phyloP scores from a whole-genome alignment of 1,140 invertebrate genomes.

The Caenorhabditis brenneri region DNA sequence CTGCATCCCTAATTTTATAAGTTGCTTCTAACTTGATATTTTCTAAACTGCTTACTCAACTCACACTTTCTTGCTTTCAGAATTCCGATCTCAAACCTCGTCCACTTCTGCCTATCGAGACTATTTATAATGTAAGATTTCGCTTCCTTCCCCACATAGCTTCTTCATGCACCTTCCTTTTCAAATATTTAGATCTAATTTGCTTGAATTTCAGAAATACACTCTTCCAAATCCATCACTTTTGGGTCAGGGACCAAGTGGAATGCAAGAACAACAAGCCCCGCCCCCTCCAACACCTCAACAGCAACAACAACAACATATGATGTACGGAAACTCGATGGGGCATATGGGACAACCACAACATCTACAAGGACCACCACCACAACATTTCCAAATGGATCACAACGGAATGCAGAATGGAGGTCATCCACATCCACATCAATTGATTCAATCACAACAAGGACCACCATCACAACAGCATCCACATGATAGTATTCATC shows the following conservation, averaged over 20 bases:
- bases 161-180: not conserved
- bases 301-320: slow-evolving; percentile 14
- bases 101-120: slow-evolving; percentile 25
- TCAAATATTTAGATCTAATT: not conserved
- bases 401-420: slow-evolving; percentile 34
- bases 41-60: too few relatives aligned
- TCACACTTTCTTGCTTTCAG: slow-evolving; percentile 23
- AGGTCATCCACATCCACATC: slow-evolving; percentile 5
- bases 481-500: slow-evolving; percentile 17
- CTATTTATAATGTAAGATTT: slow-evolving; percentile 34
- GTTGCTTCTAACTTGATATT: not conserved
- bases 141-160: not conserved
- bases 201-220: slow-evolving; percentile 8
- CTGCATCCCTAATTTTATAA: too few relatives aligned
- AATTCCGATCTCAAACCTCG: slow-evolving; percentile 16
- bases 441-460: not conserved
- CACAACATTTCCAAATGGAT: slow-evolving; percentile 31
- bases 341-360: slow-evolving; percentile 16
- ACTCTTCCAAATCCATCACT: not conserved
- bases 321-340: slow-evolving; percentile 35
- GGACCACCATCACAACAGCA: not conserved
- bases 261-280: slow-evolving; percentile 34
- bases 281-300: slow-evolving; percentile 5
- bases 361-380: slow-evolving; percentile 14
- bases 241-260: slow-evolving; percentile 13